Evolutionary conservation across 2,888 invertebrate genomes (phyloP), one percentile per base, ranked within the genome.

Genomic region (Cordylochernes scorpioides): DNA sequence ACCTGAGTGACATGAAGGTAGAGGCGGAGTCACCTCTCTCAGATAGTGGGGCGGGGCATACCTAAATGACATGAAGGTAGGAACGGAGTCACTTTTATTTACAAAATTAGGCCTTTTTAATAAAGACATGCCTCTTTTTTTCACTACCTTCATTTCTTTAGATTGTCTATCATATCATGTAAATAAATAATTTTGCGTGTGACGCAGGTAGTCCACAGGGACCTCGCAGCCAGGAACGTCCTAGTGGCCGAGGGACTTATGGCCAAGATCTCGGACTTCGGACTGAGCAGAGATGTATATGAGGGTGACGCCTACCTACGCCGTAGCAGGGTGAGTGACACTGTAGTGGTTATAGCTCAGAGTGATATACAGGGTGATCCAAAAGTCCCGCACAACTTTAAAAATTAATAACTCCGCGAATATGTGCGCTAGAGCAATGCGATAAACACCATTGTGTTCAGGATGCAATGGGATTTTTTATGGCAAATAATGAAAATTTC

Each of bases 261-360:
- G 0, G 68, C 74, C 47, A 75, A 75, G 54, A 70, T 77, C 36
- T 75, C 75, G 0, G 77, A 77, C 50, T 77, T 77, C 45, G 77
- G 77, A 1, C 51, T 75, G 25, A 73, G 74, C 1, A 58, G 75
- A 25, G 75, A 75, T 50, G 67, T 75, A 21, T 77, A 77, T 48
- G 73, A 72, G 47, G 74, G 72, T 39, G 73, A 74, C 45, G 66
- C 73, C 1, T 77, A 75, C 48, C 57, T 72, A 30, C 75, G 75
- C 48, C 62, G 65, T 28, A 71, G 70, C 45, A 66, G 68, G 47
- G 71, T 71, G 40, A 57, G 55, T 24, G 8, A 12, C 7, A n/a
- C n/a, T n/a, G n/a, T n/a, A n/a, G n/a, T n/a, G n/a, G n/a, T n/a
- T n/a, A n/a, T n/a, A n/a, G n/a, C n/a, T n/a, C n/a, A n/a, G n/a